Evolutionary conservation across 2,797 vertebrate species (phyloP).

Genomic region (Botia almorhae): DNA sequence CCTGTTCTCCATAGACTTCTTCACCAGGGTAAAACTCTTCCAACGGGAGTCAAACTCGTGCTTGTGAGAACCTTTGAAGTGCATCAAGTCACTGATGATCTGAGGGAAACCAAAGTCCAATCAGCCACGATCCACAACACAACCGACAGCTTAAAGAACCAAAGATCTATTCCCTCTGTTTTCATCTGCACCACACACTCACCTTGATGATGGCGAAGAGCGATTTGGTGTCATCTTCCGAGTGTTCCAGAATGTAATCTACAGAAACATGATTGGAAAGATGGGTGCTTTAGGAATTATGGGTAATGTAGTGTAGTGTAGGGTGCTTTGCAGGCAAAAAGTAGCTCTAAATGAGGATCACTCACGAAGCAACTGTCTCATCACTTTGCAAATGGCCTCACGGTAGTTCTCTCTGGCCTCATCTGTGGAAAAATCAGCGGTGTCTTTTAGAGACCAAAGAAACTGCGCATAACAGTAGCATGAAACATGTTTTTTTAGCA

Average conservation of each 20-base stretch:
- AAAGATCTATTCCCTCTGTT: background rate
- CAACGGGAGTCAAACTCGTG: slow-evolving; percentile 96
- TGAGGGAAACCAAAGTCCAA: slow-evolving; percentile 62
- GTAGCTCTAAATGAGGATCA: slow-evolving; percentile 55
- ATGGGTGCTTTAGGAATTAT: background rate
- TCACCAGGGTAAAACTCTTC: slow-evolving; percentile 97
- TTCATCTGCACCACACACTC: slow-evolving; percentile 11
- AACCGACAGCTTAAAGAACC: background rate
- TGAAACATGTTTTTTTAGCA: background rate
- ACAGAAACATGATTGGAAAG: slow-evolving; percentile 43
- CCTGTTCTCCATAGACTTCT: slow-evolving; percentile 98
- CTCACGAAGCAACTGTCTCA: slow-evolving; percentile 94
- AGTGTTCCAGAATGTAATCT: slow-evolving; percentile 93
- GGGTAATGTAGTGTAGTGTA: slow-evolving; percentile 28
- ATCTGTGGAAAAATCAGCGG: slow-evolving; percentile 77
- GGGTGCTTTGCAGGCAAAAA: slow-evolving; percentile 47
- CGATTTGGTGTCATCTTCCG: slow-evolving; percentile 97
- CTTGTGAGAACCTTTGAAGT: slow-evolving; percentile 94
- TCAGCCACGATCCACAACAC: background rate
- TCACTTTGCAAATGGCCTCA: slow-evolving; percentile 88
- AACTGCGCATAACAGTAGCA: background rate
- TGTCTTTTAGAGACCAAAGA: background rate
- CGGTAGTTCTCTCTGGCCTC: slow-evolving; percentile 89
- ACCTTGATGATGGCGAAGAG: slow-evolving; percentile 98
- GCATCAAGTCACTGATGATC: slow-evolving; percentile 94